Base-by-base conservation (phyloP, 2,888 invertebrate species). In the Cataglyphis altisquamis region DNA sequence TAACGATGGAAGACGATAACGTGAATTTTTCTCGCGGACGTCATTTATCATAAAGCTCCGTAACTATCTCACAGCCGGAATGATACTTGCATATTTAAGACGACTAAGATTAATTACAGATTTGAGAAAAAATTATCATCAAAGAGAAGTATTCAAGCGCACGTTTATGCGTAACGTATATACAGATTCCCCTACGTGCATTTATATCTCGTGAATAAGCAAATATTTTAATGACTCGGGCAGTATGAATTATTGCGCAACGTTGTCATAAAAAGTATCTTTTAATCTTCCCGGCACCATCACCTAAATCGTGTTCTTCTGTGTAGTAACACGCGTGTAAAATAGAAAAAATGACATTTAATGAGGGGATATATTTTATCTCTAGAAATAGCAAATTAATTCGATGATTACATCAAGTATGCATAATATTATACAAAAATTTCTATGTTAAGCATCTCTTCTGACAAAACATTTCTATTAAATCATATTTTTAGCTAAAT, bases 91-190 rank as follows among this genome's bases (percentile, higher is more conserved):
- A 82, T 74, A 75, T 85, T 81, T 66, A 72, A 84, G 39, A 67
- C 48, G 74, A 75, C 83, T 64, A 82, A 70, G 87, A 87, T 85
- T 78, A 84, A 87, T 85, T 74, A 85, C 63, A 25, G 25, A 41
- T 62, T 52, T 60, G 68, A 15, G 15, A 67, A 48, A 67, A 73
- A 85, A 82, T 85, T 63, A 66, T 70, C 62, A 75, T 70, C 60
- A 60, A 70, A 68, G 25, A 66, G 66, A 68, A 60, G 36, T 60
- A 70, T 78, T 68, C 78, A 70, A 45, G 36, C 36, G 12, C 45
- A 36, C 45, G 57, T 9, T 57, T 41, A 29, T 41, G 67, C 68
- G 57, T 41, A 78, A 67, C 57, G 41, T 39, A 57, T 57, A 73
- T 57, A 73, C n/a, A 52, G 25, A 12, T 3, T 18, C 52, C 39